phyloP scores from a whole-genome alignment of 2,113 vertebrate genomes.

The Centropus bengalensis region DNA sequence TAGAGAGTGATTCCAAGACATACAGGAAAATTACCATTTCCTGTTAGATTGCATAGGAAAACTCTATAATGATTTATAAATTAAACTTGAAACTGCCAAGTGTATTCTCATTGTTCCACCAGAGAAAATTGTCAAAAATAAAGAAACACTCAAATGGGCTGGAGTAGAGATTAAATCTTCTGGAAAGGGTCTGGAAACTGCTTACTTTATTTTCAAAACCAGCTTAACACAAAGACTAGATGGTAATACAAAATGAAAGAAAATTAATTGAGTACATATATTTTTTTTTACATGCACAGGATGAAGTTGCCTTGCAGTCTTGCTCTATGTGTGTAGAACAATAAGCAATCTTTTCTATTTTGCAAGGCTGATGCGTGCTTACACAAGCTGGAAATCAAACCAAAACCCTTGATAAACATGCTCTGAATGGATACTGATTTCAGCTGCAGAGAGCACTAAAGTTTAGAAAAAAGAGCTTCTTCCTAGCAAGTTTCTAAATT shows the following conservation, averaged over 20 bases:
- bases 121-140: constrained; percentile 40
- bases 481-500: constrained; percentile 4
- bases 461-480: background rate
- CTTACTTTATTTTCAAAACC: constrained; percentile 14
- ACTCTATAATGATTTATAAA: constrained; percentile 16
- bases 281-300: constrained; percentile 1
- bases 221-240: background rate
- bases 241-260: constrained; percentile 33
- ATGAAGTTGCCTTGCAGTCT: constrained; percentile 22
- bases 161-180: background rate
- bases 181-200: constrained; percentile 1
- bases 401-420: constrained; percentile 11
- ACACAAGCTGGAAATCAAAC: constrained; percentile 57
- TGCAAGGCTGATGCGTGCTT: constrained; percentile 39
- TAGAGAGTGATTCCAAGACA: background rate
- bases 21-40: constrained; percentile 11
- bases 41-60: background rate
- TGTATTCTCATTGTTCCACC: background rate
- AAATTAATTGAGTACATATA: constrained; percentile 17
- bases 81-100: constrained; percentile 6
- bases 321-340: constrained; percentile 16
- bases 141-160: background rate
- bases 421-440: constrained; percentile 63
- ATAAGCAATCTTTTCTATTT: constrained; percentile 64
- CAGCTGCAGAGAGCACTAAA: background rate